Conservation (phyloP, 2,113 vertebrate genomes). For the Poeciliopsis turrubarensis region DNA sequence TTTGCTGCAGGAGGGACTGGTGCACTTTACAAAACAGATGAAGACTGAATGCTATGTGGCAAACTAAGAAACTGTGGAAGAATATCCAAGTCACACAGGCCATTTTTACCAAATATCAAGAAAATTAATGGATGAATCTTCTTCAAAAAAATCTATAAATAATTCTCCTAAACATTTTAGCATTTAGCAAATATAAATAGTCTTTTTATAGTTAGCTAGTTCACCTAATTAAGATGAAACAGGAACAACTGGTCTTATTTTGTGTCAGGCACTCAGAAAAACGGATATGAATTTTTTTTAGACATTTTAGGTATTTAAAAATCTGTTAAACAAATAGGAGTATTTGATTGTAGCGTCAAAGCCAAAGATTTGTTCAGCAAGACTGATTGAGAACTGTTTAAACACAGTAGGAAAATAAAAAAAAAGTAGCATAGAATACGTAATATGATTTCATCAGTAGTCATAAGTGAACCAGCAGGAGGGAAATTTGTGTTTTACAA, state of each 20-base stretch:
- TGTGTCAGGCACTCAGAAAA: background rate
- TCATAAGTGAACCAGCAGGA: slow-evolving; percentile 16
- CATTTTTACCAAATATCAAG: too few species aligned
- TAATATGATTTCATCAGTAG: slow-evolving; percentile 19
- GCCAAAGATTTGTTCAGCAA: background rate
- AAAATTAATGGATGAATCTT: too few species aligned
- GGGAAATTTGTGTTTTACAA: slow-evolving; percentile 22
- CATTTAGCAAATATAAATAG: background rate
- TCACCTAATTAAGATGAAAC: background rate
- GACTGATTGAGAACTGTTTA: background rate
- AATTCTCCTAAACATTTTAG: too few species aligned
- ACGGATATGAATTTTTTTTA: background rate
- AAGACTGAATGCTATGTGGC: too few species aligned
- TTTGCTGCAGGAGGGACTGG: too few species aligned
- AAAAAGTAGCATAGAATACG: background rate
- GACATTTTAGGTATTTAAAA: background rate
- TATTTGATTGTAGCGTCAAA: background rate
- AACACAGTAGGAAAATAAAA: slow-evolving; percentile 1
- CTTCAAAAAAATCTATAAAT: too few species aligned
- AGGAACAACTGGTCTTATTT: background rate
- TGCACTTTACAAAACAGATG: too few species aligned
- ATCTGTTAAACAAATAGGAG: background rate
- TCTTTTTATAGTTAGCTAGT: background rate
- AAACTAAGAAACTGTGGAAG: too few species aligned
- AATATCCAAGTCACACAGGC: too few species aligned